A percentile compares a stretch with the other conserved stretches of the same genome.
phyloP scores from a whole-genome alignment of 2,888 invertebrate species.

The Euproctis similis region DNA sequence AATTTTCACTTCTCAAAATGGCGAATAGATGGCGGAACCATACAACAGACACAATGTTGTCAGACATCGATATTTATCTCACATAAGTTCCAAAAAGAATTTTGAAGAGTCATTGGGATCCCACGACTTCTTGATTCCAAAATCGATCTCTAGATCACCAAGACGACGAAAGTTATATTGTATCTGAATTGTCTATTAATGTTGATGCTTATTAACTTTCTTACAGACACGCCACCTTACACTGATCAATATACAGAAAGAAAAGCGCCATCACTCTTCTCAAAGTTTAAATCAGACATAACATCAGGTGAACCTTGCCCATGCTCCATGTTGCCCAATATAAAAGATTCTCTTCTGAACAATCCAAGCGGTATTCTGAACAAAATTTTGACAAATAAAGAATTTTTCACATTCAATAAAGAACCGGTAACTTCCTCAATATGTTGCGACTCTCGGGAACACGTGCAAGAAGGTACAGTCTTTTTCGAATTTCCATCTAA shows the following conservation, averaged over 20 bases:
- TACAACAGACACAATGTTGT: no score
- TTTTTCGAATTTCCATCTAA: constrained; percentile 44
- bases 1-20: no score
- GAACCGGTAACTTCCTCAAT: constrained; percentile 36
- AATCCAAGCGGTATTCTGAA: constrained; percentile 43
- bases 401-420: constrained; percentile 40
- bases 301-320: constrained; percentile 42
- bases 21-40: no score
- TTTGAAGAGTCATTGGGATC: no score
- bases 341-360: constrained; percentile 29
- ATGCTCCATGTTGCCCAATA: constrained; percentile 35
- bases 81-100: no score
- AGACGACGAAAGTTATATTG: no score
- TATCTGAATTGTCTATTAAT: no score
- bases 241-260: constrained; percentile 11
- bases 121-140: no score
- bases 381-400: constrained; percentile 45
- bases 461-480: constrained; percentile 43
- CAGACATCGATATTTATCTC: no score
- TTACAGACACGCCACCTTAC: constrained; percentile 14
- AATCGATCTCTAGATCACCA: no score
- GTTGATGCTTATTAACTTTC: neutral
- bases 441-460: constrained; percentile 59
- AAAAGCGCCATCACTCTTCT: constrained; percentile 5
- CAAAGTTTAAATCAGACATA: constrained; percentile 27